Evolutionary conservation across 2,113 vertebrate genomes (phyloP), one percentile per base, ranked within the genome.

Genomic region (Himantopus leucocephalus): DNA sequence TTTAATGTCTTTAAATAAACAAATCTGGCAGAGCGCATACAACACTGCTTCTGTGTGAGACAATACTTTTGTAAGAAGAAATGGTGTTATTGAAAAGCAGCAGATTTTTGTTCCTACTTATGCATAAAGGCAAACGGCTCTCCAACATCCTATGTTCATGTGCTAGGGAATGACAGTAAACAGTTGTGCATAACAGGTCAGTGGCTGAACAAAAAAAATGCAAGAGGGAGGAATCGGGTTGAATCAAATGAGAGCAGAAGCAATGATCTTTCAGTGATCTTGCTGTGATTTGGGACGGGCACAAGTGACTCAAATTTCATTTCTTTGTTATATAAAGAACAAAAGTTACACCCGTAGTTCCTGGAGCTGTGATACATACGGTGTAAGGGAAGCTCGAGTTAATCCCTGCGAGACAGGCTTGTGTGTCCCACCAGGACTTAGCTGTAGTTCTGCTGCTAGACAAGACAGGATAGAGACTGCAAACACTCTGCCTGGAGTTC

Each of bases 401-500:
- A 37, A 67, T 13, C 30, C 21, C 56, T 47, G 39, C 30, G n/a
- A 39, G 59, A 17, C 37, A 45, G 39, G 10, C 55, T 24, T 16
- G 7, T 48, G 29, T 0, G 1, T 85, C 62, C 47, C 27, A 13
- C 21, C 34, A 47, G 88, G n/a, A 35, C 14, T n/a, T 8, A 53
- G 24, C 45, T 62, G 19, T 13, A 45, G 58, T 37, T 80, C n/a
- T 86, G 78, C n/a, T 90, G 47, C 50, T 62, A 35, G 72, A 37
- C 9, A 16, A 17, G 63, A 6, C 1, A 24, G 39, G 19, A 24
- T 1, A 30, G 68, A n/a, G 63, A 27, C 37, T 70, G 59, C 37
- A 43, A 18, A 45, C 0, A 0, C 19, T 26, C 17, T 41, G 5
- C 67, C 22, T n/a, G 70, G 24, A 52, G 63, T 12, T 45, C 2